These are phyloP conservation scores for Zaprionus taronus DNA, from an alignment of 1,140 invertebrate species.

Conservation along the genomic window DNA sequence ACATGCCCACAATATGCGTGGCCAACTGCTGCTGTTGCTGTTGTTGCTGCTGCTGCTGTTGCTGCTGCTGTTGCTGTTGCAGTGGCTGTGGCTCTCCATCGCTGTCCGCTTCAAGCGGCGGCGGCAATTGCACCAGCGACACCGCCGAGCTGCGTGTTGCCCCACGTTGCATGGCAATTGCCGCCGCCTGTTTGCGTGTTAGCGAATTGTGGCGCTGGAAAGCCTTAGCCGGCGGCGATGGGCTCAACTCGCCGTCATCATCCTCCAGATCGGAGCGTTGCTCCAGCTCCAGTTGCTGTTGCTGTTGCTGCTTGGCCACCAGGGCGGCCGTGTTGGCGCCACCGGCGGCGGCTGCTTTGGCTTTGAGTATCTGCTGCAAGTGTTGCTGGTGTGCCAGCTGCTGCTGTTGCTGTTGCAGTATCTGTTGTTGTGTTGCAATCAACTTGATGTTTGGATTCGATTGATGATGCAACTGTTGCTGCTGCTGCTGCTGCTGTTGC, in stretches of 20 bases:
- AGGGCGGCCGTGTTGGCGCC: slow-evolving; percentile 73
- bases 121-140: slow-evolving; percentile 91
- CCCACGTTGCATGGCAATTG: slow-evolving; percentile 85
- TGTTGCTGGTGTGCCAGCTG: slow-evolving; percentile 80
- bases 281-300: slow-evolving; percentile 76
- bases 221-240: slow-evolving; percentile 84
- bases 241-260: slow-evolving; percentile 82
- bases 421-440: slow-evolving; percentile 78
- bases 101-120: slow-evolving; percentile 89
- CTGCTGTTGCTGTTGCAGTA: slow-evolving; percentile 78
- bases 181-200: slow-evolving; percentile 86
- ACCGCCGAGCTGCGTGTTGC: slow-evolving; percentile 86
- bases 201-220: slow-evolving; percentile 87
- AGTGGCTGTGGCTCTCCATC: slow-evolving; percentile 86
- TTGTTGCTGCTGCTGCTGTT: slow-evolving; percentile 53
- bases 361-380: slow-evolving; percentile 79
- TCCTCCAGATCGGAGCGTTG: slow-evolving; percentile 79
- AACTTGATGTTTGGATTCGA: slow-evolving; percentile 77
- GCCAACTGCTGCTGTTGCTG: slow-evolving; percentile 68
- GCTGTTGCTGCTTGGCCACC: slow-evolving; percentile 74
- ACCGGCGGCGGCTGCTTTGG: slow-evolving; percentile 74
- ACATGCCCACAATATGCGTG: slow-evolving; percentile 68
- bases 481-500: slow-evolving; percentile 35
- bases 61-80: slow-evolving; percentile 48
- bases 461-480: slow-evolving; percentile 60